Conservation (phyloP, 2,888 invertebrate genomes). For the Scaptomyza flava region DNA sequence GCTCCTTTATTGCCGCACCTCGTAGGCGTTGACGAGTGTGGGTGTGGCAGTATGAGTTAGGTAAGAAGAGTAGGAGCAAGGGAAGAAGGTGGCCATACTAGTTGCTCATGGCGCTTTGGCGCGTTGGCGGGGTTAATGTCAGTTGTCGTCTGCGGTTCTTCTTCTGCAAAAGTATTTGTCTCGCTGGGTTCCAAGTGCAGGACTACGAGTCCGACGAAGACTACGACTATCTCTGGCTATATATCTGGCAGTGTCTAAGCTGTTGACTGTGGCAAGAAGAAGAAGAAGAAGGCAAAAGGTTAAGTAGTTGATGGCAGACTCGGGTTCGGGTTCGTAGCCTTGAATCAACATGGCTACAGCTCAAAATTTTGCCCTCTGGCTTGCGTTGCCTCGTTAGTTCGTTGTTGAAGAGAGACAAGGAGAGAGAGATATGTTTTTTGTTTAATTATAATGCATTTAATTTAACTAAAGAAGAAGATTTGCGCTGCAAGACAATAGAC, state of each 20-base stretch:
- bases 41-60: background rate
- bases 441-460: conserved; percentile 56
- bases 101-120: conserved; percentile 15
- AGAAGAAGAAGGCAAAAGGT: conserved; percentile 50
- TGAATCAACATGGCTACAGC: conserved; percentile 58
- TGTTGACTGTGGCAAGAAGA: conserved; percentile 6
- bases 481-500: background rate
- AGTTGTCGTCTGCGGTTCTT: conserved; percentile 45
- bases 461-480: background rate
- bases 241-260: conserved; percentile 9
- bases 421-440: background rate
- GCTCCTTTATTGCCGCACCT: conserved; percentile 19
- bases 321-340: conserved; percentile 62
- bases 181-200: background rate
- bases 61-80: background rate
- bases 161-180: background rate
- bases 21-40: conserved; percentile 49
- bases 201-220: background rate
- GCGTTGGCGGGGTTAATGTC: conserved; percentile 59
- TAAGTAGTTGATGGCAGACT: conserved; percentile 63
- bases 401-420: background rate
- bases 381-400: background rate
- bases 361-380: conserved; percentile 23
- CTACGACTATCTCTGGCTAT: conserved; percentile 17
- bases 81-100: background rate